Conservation (phyloP, 35 echinoderm and acorn worm species). For the Apostichopus californicus region DNA sequence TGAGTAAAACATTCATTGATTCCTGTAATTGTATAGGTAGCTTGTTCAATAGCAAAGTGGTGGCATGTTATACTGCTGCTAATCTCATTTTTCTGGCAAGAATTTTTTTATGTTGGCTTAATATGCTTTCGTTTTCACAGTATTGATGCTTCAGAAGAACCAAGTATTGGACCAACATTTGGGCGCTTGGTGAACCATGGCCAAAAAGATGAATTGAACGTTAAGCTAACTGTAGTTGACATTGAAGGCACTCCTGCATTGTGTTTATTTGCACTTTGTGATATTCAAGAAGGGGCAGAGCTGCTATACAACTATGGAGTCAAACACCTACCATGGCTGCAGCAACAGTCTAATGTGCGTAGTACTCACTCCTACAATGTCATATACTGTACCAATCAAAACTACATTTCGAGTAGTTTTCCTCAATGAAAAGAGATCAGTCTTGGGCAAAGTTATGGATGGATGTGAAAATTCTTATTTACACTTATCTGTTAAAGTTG, state of each 20-base stretch:
- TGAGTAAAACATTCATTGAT: background rate
- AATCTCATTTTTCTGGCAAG: no score
- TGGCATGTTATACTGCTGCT: background rate
- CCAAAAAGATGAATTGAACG: conserved; percentile 29
- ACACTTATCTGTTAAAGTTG: no score
- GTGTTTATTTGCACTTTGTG: conserved; percentile 42
- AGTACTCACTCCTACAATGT: background rate
- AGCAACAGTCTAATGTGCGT: background rate
- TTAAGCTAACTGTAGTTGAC: background rate
- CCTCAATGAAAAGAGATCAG: no score
- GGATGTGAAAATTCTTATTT: no score
- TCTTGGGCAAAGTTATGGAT: no score
- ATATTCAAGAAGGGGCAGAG: conserved; percentile 19
- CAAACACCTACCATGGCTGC: conserved; percentile 27
- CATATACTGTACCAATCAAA: no score
- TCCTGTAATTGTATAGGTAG: background rate
- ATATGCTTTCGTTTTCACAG: background rate
- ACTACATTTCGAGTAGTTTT: no score
- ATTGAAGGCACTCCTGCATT: conserved; percentile 2
- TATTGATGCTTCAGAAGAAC: conserved; percentile 46
- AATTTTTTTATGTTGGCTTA: background rate
- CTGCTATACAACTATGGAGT: conserved; percentile 39
- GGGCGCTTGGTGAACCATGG: conserved; percentile 49
- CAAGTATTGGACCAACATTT: background rate
- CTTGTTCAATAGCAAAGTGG: background rate